Evolutionary conservation across 92 coral and sea anemone genomes (phyloP).

Genomic region (Virgularia gustaviana): DNA sequence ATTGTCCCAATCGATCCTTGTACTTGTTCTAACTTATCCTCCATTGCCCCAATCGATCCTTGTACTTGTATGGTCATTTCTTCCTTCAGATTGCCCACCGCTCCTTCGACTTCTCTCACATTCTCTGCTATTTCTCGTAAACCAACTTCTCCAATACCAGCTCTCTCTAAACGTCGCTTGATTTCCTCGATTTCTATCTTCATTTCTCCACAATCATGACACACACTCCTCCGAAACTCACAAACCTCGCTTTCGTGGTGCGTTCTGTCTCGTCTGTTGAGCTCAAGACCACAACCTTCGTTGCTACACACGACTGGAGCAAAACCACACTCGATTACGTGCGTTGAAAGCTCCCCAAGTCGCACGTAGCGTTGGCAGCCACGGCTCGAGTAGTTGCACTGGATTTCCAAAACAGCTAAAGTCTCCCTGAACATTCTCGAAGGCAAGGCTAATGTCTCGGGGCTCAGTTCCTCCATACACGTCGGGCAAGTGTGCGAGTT

Average conservation of each 20-base stretch:
- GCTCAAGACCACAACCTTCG: slow-evolving; percentile 40
- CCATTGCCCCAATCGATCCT: too few relatives aligned
- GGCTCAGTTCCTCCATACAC: slow-evolving; percentile 42
- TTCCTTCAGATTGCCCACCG: too few relatives aligned
- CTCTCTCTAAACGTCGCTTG: too few relatives aligned
- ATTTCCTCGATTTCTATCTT: not conserved
- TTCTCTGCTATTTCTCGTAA: not conserved
- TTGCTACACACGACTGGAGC: slow-evolving; percentile 50
- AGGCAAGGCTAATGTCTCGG: slow-evolving; percentile 34
- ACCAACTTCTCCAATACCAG: not conserved
- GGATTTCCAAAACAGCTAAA: slow-evolving; percentile 46
- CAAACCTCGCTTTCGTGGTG: slow-evolving; percentile 16
- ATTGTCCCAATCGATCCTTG: too few relatives aligned
- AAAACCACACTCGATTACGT: slow-evolving; percentile 40
- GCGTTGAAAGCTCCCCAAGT: slow-evolving; percentile 38
- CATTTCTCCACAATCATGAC: slow-evolving; percentile 20
- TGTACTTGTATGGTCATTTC: too few relatives aligned
- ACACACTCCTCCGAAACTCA: slow-evolving; percentile 24
- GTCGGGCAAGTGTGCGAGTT: slow-evolving; percentile 53
- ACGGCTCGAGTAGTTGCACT: slow-evolving; percentile 42
- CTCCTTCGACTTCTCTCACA: too few relatives aligned
- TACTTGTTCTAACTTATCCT: too few relatives aligned
- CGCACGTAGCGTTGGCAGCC: slow-evolving; percentile 53
- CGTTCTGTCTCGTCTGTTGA: not conserved
- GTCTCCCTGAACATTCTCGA: slow-evolving; percentile 56